Evolutionary conservation across 2,888 invertebrate species (phyloP).

Genomic region (Noctuana brunneofusca): DNA sequence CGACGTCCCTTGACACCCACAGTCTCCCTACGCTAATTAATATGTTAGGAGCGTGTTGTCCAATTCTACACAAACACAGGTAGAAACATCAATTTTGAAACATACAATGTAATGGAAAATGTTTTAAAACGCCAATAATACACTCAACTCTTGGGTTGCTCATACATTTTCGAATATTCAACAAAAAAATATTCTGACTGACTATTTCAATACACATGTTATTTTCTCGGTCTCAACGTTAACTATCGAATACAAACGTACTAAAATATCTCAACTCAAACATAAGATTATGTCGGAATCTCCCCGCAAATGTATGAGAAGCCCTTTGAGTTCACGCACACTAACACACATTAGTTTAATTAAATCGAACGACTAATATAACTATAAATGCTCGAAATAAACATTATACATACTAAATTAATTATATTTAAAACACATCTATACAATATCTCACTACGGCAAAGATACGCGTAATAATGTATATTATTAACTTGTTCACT

Average conservation of each 20-base stretch:
- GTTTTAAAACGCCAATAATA: constrained; percentile 51
- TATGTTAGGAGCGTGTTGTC: constrained; percentile 61
- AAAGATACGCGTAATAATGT: constrained; percentile 36
- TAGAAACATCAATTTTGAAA: constrained; percentile 59
- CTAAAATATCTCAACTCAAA: neutral
- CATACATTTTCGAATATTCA: constrained; percentile 8
- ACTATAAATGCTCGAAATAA: constrained; percentile 77
- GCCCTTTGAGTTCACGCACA: constrained; percentile 60
- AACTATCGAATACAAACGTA: neutral
- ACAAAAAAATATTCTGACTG: neutral
- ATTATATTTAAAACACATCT: constrained; percentile 30
- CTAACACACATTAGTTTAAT: constrained; percentile 65
- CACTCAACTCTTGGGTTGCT: constrained; percentile 24
- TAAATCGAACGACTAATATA: constrained; percentile 63
- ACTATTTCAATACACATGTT: neutral
- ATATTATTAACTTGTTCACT: constrained; percentile 14
- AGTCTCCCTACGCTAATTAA: constrained; percentile 60
- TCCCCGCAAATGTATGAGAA: constrained; percentile 5
- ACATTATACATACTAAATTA: constrained; percentile 56
- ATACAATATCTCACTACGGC: constrained; percentile 40
- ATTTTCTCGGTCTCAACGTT: neutral
- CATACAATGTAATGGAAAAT: constrained; percentile 46
- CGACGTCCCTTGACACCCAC: constrained; percentile 77
- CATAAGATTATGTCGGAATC: neutral
- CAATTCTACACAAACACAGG: constrained; percentile 44